Evolutionary conservation across 2,797 vertebrate species (phyloP).

Genomic region (Hoplostethus mediterraneus): DNA sequence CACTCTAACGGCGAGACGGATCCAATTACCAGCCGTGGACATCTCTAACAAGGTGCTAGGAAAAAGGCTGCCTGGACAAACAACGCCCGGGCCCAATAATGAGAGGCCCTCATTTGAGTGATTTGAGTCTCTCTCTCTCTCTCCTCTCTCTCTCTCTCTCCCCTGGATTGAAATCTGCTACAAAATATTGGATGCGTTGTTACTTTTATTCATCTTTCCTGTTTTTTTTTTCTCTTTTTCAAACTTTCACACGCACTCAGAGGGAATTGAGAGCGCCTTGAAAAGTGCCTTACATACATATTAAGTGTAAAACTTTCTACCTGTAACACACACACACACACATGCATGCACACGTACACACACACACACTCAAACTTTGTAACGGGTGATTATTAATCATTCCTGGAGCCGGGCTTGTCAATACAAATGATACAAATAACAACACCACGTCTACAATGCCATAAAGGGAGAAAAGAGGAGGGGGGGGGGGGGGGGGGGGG

Average conservation of each 20-base stretch:
- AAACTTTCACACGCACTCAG: slow-evolving; percentile 57
- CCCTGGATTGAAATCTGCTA: slow-evolving; percentile 57
- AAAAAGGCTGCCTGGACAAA: slow-evolving; percentile 86
- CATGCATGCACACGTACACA: neutral
- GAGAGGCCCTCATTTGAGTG: slow-evolving; percentile 87
- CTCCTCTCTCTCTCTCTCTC: slow-evolving; percentile 18
- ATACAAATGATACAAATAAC: slow-evolving; percentile 80
- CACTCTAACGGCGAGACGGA: slow-evolving; percentile 81
- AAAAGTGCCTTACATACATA: slow-evolving; percentile 70
- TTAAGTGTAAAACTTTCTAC: slow-evolving; percentile 73
- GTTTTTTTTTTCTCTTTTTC: slow-evolving; percentile 34
- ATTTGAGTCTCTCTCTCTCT: slow-evolving; percentile 73
- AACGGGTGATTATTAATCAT: slow-evolving; percentile 91
- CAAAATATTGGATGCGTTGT: slow-evolving; percentile 56
- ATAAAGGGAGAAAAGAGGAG: slow-evolving; percentile 54
- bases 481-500: slow-evolving; percentile 21
- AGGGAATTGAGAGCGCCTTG: slow-evolving; percentile 45
- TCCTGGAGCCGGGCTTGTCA: slow-evolving; percentile 81
- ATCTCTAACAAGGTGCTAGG: slow-evolving; percentile 89
- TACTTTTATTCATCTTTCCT: slow-evolving; percentile 45
- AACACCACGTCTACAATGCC: slow-evolving; percentile 69
- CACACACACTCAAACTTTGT: slow-evolving; percentile 76
- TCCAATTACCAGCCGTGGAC: slow-evolving; percentile 88
- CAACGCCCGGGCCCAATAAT: slow-evolving; percentile 84
- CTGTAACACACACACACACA: slow-evolving; percentile 15